Base-by-base conservation (phyloP, 2,888 invertebrate species). In the Aromia moschata region DNA sequence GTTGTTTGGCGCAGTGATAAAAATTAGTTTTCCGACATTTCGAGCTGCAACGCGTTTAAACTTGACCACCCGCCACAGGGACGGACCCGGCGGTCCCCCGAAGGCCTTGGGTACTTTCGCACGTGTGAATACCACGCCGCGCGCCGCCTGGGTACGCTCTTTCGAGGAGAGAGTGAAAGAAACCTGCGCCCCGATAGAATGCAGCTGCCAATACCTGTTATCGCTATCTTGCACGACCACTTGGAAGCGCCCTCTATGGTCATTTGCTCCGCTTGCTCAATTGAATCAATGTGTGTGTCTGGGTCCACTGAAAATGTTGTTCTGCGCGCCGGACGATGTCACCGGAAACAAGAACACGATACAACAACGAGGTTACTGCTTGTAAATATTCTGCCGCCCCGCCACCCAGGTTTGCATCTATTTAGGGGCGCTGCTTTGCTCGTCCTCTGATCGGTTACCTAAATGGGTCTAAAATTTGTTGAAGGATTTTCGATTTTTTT, bases 211-310 rank as follows among this genome's bases (percentile, higher is more conserved):
- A 80, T 91, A 97, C 96, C 96, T 95, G 96, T 97, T 83, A 97
- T 96, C 84, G 96, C 96, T 88, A 97, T 95, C 91, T 97, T 97
- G 91, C 96, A 96, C 84, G 96, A 96, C 97, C 97, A 97, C 87
- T 97, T 96, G 84, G 96, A 96, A 80, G 96, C 97, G 85, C 97
- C 97, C 87, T 96, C 96, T 83, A 97, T 93, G 84, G 97, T 96
- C 87, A 94, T 92, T 87, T 92, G 92, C 87, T 97, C 94, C 82
- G 96, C 95, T 86, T 96, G 95, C 86, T 96, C 95, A 86, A 96
- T 90, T 85, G 93, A 93, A 89, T 95, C 95, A 86, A 95, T 93
- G 89, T 96, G 96, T 85, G 94, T 94, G 86, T 95, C 94, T 85
- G 95, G 93, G 86, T 94, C 94, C 90, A 95, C 93, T 89, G 90